Conservation (phyloP, 53 echinoderm and acorn worm species). For the Hippasteria phrygiana region DNA sequence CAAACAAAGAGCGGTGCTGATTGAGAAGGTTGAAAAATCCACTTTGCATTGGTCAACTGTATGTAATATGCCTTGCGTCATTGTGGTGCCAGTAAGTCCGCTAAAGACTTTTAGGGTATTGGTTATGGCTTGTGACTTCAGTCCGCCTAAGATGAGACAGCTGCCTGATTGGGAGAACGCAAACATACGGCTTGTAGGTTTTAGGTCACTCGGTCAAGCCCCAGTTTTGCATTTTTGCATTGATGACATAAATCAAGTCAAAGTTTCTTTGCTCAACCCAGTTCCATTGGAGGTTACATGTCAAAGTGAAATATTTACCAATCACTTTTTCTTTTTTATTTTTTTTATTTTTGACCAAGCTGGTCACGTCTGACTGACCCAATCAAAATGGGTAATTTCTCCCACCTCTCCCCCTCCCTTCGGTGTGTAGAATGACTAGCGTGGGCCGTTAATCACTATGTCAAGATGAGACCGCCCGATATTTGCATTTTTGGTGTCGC, state of each 20-base stretch:
- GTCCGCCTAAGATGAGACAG: too few relatives aligned
- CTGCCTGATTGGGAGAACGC: neutral
- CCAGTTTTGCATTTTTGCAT: too few relatives aligned
- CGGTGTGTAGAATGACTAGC: neutral
- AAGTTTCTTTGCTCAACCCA: slow-evolving; percentile 18
- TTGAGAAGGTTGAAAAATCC: too few relatives aligned
- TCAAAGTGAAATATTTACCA: slow-evolving; percentile 17
- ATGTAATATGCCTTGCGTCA: too few relatives aligned
- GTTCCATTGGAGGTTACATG: neutral
- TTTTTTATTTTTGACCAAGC: neutral
- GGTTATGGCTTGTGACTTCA: too few relatives aligned
- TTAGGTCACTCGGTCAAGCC: too few relatives aligned
- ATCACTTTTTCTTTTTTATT: neutral
- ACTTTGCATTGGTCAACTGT: too few relatives aligned
- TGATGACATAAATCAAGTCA: too few relatives aligned
- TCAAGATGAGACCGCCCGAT: neutral
- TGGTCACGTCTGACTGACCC: neutral
- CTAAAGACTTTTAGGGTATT: too few relatives aligned
- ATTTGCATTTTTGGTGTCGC: neutral
- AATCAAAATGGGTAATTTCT: neutral
- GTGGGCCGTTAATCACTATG: slow-evolving; percentile 14
- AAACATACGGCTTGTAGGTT: neutral
- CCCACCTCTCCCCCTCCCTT: neutral
- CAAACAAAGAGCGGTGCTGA: too few relatives aligned
- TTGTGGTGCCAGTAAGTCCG: too few relatives aligned